Base-by-base conservation (phyloP, 1,140 invertebrate species). In the Drosophila kikkawai region DNA sequence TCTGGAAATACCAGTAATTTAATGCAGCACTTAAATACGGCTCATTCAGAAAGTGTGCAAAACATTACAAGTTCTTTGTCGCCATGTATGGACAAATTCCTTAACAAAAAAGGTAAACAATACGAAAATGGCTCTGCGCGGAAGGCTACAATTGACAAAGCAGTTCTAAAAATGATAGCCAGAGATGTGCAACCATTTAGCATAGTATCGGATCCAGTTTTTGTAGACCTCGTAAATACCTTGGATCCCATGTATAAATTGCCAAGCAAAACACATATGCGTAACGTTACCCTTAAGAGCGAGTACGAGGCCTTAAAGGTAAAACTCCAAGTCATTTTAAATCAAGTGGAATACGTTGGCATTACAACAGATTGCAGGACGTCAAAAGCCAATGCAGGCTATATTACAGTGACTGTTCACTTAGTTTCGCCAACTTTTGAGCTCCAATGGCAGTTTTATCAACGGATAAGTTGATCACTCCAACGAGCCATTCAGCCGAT, bases 1-100 rank as follows among this genome's bases (percentile, higher is more conserved):
- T 42, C n/a, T 7, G 41, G 41, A 42, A 42, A 42, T 41, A 41
- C 39, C 15, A n/a, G 13, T n/a, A 41, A 41, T 41, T 41, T 41
- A 7, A 41, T 41, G 39, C 39, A 41, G 39, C 39, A 41, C 7
- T 41, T 41, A 41, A 41, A n/a, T n/a, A 42, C 39, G n/a, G 15
- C 39, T 8, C 41, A 42, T 42, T 17, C 3, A n/a, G 41, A n/a
- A 7, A 42, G n/a, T 42, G 15, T n/a, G 15, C 41, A 42, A n/a
- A 42, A 42, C 15, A 42, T n/a, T 42, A 26, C 26, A 26, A 26
- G 26, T 26, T 41, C 39, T 7, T 3, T 42, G 15, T 42, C 41
- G n/a, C 41, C 41, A 42, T 42, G 41, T 17, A 42, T 42, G 41
- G 41, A 42, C 41, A n/a, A 42, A 42, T 42, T 42, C 7, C 41